Evolutionary conservation across 2,888 invertebrate species (phyloP).

Genomic region (Octonoba sinensis): DNA sequence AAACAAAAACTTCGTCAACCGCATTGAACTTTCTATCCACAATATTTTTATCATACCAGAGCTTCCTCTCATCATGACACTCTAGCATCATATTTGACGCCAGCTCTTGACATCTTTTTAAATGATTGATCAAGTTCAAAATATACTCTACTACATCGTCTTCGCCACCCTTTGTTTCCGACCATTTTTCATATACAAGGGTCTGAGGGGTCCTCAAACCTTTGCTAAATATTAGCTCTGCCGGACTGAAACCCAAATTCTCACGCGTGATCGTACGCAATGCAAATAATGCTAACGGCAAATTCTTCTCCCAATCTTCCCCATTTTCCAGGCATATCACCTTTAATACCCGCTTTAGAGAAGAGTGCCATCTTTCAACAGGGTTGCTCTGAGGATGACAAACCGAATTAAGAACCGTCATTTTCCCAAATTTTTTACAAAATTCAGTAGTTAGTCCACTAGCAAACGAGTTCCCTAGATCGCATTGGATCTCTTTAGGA

Average conservation of each 20-base stretch:
- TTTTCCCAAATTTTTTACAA: constrained; percentile 2
- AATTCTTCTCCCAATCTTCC: constrained; percentile 9
- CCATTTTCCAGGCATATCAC: constrained; percentile 19
- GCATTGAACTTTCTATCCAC: constrained; percentile 14
- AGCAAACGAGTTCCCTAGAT: constrained; percentile 15
- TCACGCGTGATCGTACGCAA: constrained; percentile 17
- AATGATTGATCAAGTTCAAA: constrained; percentile 8
- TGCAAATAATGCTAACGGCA: constrained; percentile 30
- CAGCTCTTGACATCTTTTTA: constrained; percentile 25
- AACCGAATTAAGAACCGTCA: background rate
- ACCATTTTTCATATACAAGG: constrained; percentile 27
- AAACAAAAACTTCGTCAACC: constrained; percentile 12
- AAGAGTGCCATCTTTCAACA: constrained; percentile 7
- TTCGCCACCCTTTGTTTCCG: background rate
- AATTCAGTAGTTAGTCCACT: constrained; percentile 9
- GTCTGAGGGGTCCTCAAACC: constrained; percentile 28
- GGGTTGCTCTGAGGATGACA: constrained; percentile 32
- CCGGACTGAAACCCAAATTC: constrained; percentile 20
- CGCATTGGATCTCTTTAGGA: constrained; percentile 7
- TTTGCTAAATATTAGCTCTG: constrained; percentile 19
- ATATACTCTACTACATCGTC: constrained; percentile 8
- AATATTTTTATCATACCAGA: constrained; percentile 14
- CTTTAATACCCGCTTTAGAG: constrained; percentile 12
- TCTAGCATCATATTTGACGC: constrained; percentile 12
- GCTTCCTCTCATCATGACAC: background rate